Conservation (phyloP, 2,797 vertebrate species). For the Chiloscyllium punctatum region DNA sequence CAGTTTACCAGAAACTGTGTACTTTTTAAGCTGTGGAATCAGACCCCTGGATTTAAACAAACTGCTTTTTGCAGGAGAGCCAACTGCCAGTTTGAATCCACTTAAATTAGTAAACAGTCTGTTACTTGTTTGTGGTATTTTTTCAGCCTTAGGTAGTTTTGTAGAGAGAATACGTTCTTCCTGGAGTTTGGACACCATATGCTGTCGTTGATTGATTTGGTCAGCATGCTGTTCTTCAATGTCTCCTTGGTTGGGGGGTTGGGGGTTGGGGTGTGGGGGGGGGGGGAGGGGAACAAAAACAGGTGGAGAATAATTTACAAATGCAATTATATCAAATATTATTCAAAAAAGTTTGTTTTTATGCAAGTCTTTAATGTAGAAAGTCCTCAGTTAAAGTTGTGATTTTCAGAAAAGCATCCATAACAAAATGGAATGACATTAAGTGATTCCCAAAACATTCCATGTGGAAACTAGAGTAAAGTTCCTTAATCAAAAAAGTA, state of each 20-base stretch:
- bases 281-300: too few species aligned
- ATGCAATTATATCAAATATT: neutral
- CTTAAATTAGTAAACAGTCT: slow-evolving; percentile 69
- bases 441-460: too few species aligned
- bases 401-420: too few species aligned
- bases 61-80: neutral
- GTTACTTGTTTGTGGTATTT: slow-evolving; percentile 55
- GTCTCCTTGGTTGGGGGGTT: slow-evolving; percentile 51
- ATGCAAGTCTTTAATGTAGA: neutral
- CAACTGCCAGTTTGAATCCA: slow-evolving; percentile 14
- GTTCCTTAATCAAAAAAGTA: too few species aligned
- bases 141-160: slow-evolving; percentile 47
- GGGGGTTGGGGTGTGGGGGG: too few species aligned
- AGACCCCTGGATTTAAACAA: slow-evolving; percentile 26
- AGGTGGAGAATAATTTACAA: neutral
- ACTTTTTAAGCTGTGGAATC: neutral
- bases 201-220: slow-evolving; percentile 59
- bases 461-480: too few species aligned
- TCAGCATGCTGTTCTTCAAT: slow-evolving; percentile 49
- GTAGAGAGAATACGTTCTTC: slow-evolving; percentile 52
- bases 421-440: too few species aligned
- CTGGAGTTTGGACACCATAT: slow-evolving; percentile 57
- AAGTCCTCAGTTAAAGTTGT: too few species aligned
- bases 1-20: neutral
- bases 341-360: neutral